Base-by-base conservation (phyloP, 2,797 vertebrate genomes). In the Tokudaia tokunoshimensis region DNA sequence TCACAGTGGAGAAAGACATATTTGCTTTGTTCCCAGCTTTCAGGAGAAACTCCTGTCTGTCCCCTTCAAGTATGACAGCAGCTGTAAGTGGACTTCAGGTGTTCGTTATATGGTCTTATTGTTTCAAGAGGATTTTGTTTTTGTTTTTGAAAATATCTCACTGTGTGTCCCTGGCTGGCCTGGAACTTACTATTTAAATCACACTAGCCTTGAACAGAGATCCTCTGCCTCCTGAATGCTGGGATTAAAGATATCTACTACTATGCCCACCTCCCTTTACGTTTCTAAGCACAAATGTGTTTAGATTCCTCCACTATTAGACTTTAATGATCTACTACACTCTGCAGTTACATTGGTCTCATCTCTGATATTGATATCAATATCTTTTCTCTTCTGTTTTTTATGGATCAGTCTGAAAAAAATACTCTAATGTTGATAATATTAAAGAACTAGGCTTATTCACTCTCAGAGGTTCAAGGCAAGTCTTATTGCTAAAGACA, bases 21-120 rank as follows among this genome's bases (percentile, higher is more conserved):
- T 61, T 87, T 91, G 50, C 41, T n/a, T 82, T 75, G 59, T 61
- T 52, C 59, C 59, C 34, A 34, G 6, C 41, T 17, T 82, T 50
- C 29, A 61, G 59, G 52, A 70, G 89, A 96, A 67, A 88, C 37
- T 79, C 74, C 44, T 85, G 63, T 24, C 55, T 86, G 88, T 63
- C 63, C 29, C 31, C 76, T 82, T 31, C 41, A 91, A 67, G 41
- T 59, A 10, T 94, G 34, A 67, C 13, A 74, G 61, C 9, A 92
- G 41, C 52, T 37, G 0, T 26, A 55, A 10, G 37, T 24, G 14
- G 76, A 89, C 57, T 55, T 44, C 67, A 72, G 61, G 47, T 41
- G 31, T 67, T 89, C 65, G 67, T 29, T 76, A 52, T 31, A 26
- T 22, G 81, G 70, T n/a, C 15, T 47, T 50, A 37, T 31, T 63